phyloP scores from a whole-genome alignment of 1,140 invertebrate genomes.

The Plodia interpunctella region DNA sequence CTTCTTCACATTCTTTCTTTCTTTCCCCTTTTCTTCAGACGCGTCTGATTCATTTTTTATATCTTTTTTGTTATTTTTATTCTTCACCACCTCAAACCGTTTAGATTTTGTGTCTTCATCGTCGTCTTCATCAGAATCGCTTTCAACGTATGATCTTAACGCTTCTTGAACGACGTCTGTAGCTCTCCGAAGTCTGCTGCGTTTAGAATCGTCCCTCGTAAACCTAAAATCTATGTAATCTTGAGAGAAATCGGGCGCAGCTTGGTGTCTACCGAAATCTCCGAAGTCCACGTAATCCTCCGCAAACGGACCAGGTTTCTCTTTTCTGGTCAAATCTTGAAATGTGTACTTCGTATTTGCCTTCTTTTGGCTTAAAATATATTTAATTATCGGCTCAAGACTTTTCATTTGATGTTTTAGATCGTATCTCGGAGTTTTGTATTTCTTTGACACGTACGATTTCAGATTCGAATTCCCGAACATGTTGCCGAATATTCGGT shows the following conservation, averaged over 20 bases:
- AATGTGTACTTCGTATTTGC: not conserved
- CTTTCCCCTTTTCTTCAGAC: not conserved
- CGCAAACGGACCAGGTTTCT: not conserved
- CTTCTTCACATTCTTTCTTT: not conserved
- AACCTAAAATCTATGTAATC: conserved; percentile 10
- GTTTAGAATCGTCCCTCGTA: not conserved
- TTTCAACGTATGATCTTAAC: not conserved
- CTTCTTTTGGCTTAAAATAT: not conserved
- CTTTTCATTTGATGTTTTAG: not conserved
- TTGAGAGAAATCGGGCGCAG: not conserved
- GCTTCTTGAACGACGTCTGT: not conserved
- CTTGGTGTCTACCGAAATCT: not conserved
- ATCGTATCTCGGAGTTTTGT: not conserved
- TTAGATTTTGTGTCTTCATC: conserved; percentile 6
- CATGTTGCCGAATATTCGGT: not conserved
- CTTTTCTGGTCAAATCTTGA: not conserved
- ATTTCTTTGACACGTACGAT: not conserved
- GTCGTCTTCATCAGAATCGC: not conserved
- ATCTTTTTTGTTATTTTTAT: conserved; percentile 6
- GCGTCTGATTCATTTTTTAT: not conserved
- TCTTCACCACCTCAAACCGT: conserved; percentile 5
- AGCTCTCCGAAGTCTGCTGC: not conserved
- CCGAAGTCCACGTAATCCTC: conserved; percentile 3
- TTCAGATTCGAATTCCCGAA: not conserved
- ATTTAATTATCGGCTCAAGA: not conserved